Base-by-base conservation (phyloP, 2,888 invertebrate species). In the Plemyria rubiginata region DNA sequence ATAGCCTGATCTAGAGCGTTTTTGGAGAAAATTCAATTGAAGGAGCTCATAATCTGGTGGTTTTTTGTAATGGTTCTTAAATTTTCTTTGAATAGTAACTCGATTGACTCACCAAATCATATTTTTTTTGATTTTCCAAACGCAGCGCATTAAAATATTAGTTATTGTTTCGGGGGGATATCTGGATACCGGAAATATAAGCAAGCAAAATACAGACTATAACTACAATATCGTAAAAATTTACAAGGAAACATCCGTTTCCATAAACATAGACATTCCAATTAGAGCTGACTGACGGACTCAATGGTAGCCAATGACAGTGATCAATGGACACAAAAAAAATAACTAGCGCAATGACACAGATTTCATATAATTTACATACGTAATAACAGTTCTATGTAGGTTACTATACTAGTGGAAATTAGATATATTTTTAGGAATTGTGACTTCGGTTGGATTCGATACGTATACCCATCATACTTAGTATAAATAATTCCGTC, bases 201-300 rank as follows among this genome's bases (percentile, higher is more conserved):
- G 40, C 50, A 57, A 57, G 1, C 49, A 57, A 50, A 15, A 13
- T 48, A 41, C 22, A 3, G 22, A 22, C 32, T 51, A 36, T 62
- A 38, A 29, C 43, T 22, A 45, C 38, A 22, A 22, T 22, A 51
- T 56, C 48, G 4, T 48, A 6, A 52, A 43, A 16, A 40, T 62
- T 41, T 38, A 43, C 28, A 36, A 32, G 15, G 36, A 53, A 62
- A 62, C 50, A 62, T 54, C 62, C 53, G 48, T 48, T 53, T 51
- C 9, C 43, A 28, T 38, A 46, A 32, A 51, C 15, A 56, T 15
- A 56, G 43, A 16, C 45, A 46, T 48, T 48, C 38, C 28, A 28
- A 40, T 49, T 38, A 22, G 32, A 54, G 22, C 48, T 28, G 22
- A 38, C 48, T 28, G 22, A 28, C 28, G 40, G 41, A 22, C 36